Evolutionary conservation across 2,888 invertebrate genomes (phyloP).

Genomic region (Eretmocerus hayati): DNA sequence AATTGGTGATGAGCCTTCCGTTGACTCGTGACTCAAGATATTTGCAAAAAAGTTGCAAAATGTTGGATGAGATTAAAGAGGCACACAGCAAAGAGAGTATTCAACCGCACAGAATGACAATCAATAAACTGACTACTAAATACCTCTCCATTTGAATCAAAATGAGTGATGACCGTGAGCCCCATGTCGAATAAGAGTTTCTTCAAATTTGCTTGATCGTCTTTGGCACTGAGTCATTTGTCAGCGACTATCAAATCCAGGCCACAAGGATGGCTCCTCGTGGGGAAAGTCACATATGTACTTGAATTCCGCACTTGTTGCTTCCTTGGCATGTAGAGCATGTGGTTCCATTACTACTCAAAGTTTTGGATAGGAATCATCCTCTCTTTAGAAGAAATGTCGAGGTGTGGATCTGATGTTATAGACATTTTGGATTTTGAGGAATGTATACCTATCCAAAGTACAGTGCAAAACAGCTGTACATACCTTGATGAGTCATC

Average conservation of each 20-base stretch:
- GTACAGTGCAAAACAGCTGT: background rate
- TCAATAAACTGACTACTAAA: background rate
- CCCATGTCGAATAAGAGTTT: slow-evolving; percentile 40
- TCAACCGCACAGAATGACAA: too few species aligned
- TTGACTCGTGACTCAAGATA: too few species aligned
- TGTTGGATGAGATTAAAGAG: background rate
- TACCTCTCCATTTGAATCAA: slow-evolving; percentile 35
- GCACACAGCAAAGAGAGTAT: background rate
- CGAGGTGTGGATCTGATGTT: background rate
- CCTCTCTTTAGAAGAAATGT: slow-evolving; percentile 9
- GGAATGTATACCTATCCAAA: background rate
- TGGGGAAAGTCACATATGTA: slow-evolving; percentile 34
- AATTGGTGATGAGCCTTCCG: too few species aligned
- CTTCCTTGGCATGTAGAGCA: slow-evolving; percentile 32
- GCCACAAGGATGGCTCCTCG: slow-evolving; percentile 42
- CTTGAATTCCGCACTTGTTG: slow-evolving; percentile 25
- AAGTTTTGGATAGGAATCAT: slow-evolving; percentile 28
- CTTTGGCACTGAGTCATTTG: slow-evolving; percentile 30
- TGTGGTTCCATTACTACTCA: slow-evolving; percentile 25
- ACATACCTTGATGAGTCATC: slow-evolving; percentile 19
- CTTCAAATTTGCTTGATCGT: slow-evolving; percentile 35
- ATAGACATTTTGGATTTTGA: background rate
- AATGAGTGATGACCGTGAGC: slow-evolving; percentile 30
- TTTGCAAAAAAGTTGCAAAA: too few species aligned
- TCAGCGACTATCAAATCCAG: slow-evolving; percentile 40